A percentile compares a stretch with the other conserved stretches of the same genome.
phyloP scores from a whole-genome alignment of 2,113 vertebrate species.

The Cephalopholis sonnerati region DNA sequence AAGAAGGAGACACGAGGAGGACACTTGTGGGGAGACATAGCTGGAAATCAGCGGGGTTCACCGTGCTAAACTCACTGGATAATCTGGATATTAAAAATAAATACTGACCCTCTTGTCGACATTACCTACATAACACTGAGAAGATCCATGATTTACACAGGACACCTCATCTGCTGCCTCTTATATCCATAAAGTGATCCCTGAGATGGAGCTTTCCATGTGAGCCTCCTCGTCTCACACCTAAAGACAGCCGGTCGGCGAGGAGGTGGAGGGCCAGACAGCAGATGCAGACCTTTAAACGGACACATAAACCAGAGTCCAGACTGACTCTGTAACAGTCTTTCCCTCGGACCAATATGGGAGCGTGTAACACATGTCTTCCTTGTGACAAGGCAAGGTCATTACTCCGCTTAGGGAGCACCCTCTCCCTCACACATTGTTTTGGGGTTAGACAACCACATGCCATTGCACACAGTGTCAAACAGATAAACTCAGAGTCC shows the following conservation, averaged over 20 bases:
- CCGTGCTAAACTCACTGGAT: slow-evolving; percentile 31
- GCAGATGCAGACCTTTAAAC: slow-evolving; percentile 73
- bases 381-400: slow-evolving; percentile 73
- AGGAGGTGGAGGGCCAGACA: slow-evolving; percentile 51
- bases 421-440: slow-evolving; percentile 56
- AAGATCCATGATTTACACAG: background rate
- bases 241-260: slow-evolving; percentile 48
- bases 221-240: slow-evolving; percentile 32
- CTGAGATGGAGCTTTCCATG: slow-evolving; percentile 17
- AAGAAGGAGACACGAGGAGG: slow-evolving; percentile 48
- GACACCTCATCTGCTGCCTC: slow-evolving; percentile 12
- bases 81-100: slow-evolving; percentile 56
- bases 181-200: slow-evolving; percentile 14
- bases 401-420: slow-evolving; percentile 42
- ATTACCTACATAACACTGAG: slow-evolving; percentile 23
- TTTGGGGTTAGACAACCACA: slow-evolving; percentile 57
- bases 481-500: slow-evolving; percentile 12
- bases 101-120: slow-evolving; percentile 50
- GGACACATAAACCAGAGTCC: slow-evolving; percentile 68
- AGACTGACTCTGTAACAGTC: slow-evolving; percentile 56
- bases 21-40: slow-evolving; percentile 27
- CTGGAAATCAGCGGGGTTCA: slow-evolving; percentile 37
- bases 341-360: slow-evolving; percentile 55
- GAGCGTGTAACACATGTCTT: slow-evolving; percentile 63
- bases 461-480: slow-evolving; percentile 28